Conservation (phyloP, 2,113 vertebrate species). For the Oceanites oceanicus region DNA sequence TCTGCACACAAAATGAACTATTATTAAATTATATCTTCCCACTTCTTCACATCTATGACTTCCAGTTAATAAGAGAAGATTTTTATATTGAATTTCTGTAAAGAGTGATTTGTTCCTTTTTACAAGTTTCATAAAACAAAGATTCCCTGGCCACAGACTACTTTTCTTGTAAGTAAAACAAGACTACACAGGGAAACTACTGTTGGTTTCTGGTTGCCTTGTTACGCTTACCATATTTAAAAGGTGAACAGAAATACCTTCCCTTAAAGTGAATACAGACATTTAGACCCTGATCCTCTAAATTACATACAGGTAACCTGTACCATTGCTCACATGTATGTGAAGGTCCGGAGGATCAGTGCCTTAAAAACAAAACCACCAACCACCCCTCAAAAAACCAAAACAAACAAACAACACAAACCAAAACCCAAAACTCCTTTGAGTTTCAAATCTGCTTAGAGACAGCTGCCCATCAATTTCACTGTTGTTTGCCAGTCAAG, state of each 20-base stretch:
- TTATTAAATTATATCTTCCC: constrained; percentile 27
- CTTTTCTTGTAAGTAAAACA: background rate
- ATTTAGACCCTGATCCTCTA: background rate
- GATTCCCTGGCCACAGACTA: background rate
- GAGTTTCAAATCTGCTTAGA: background rate
- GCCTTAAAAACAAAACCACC: background rate
- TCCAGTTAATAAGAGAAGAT: constrained; percentile 71
- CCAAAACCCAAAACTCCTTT: background rate
- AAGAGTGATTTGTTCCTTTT: constrained; percentile 65
- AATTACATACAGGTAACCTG: background rate
- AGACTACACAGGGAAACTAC: background rate
- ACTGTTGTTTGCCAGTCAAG: background rate
- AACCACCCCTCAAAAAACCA: background rate
- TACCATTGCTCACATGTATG: background rate
- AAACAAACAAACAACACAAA: background rate
- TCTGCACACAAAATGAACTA: constrained; percentile 36
- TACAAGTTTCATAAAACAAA: constrained; percentile 11
- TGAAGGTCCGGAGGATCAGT: background rate
- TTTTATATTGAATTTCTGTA: background rate
- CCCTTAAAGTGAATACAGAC: background rate
- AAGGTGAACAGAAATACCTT: constrained; percentile 70
- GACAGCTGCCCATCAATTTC: background rate
- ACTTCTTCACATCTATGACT: constrained; percentile 32
- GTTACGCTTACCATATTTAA: background rate
- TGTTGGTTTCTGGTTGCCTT: background rate